These are phyloP conservation scores for Macrophya annulata DNA, from an alignment of 2,888 invertebrate species.

Conservation along the genomic window DNA sequence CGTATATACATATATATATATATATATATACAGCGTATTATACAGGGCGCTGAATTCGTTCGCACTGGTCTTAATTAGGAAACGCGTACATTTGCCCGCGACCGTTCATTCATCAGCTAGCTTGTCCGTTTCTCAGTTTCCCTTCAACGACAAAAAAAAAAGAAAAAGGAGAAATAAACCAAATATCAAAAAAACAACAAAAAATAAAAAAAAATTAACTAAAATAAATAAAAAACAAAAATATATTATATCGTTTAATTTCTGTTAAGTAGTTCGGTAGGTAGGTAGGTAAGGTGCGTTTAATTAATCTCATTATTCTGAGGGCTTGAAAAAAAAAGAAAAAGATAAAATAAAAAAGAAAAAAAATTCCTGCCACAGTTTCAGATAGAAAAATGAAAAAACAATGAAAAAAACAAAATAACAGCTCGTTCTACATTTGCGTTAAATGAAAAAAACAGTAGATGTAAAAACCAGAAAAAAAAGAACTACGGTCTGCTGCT, in stretches of 20 bases:
- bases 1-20: neutral
- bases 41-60: constrained; percentile 32
- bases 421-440: neutral
- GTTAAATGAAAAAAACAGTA: neutral
- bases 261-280: neutral
- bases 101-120: constrained; percentile 31
- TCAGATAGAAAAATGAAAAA: neutral
- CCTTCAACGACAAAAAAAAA: neutral
- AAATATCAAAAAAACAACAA: too few relatives aligned
- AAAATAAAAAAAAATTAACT: neutral
- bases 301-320: constrained; percentile 37
- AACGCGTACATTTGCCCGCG: constrained; percentile 41
- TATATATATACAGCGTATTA: too few relatives aligned
- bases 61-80: constrained; percentile 51
- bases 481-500: neutral
- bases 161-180: neutral
- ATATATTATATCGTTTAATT: constrained; percentile 22
- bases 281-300: neutral
- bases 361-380: neutral
- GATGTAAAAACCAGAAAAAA: neutral
- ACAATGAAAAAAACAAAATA: neutral
- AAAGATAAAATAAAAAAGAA: too few relatives aligned
- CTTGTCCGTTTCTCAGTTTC: constrained; percentile 30
- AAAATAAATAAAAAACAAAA: neutral
- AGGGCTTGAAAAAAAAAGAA: neutral